These are phyloP conservation scores for Tortricodes alternella DNA, from an alignment of 2,888 invertebrate genomes.

Conservation along the genomic window DNA sequence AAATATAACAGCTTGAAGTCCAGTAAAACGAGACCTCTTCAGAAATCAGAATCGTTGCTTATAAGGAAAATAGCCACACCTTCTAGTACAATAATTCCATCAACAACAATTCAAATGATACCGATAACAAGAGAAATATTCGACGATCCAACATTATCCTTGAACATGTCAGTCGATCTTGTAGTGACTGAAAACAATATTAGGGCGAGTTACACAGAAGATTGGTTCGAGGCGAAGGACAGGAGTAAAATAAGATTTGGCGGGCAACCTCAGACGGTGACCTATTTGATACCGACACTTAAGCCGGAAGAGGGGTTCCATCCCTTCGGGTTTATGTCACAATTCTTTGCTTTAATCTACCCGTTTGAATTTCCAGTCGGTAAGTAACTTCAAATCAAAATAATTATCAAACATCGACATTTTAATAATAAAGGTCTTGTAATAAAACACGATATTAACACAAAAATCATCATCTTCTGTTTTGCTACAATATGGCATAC, in stretches of 20 bases:
- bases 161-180: conserved; percentile 52
- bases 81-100: conserved; percentile 33
- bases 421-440: conserved; percentile 10
- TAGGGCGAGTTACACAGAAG: conserved; percentile 60
- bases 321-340: conserved; percentile 84
- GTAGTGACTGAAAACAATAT: conserved; percentile 59
- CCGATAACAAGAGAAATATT: conserved; percentile 68
- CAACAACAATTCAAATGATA: conserved; percentile 51
- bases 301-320: conserved; percentile 84
- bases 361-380: conserved; percentile 86
- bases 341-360: conserved; percentile 84
- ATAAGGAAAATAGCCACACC: conserved; percentile 46
- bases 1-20: conserved; percentile 60
- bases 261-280: conserved; percentile 70
- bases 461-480: no score
- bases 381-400: conserved; percentile 60
- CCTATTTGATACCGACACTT: conserved; percentile 77
- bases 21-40: conserved; percentile 52
- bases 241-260: conserved; percentile 74
- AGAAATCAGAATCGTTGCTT: conserved; percentile 49
- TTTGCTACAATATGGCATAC: not conserved
- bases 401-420: no score
- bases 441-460: not conserved
- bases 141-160: conserved; percentile 41
- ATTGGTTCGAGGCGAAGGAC: conserved; percentile 69